phyloP scores from a whole-genome alignment of 2,888 invertebrate genomes.

The Cephus rjabovi region DNA sequence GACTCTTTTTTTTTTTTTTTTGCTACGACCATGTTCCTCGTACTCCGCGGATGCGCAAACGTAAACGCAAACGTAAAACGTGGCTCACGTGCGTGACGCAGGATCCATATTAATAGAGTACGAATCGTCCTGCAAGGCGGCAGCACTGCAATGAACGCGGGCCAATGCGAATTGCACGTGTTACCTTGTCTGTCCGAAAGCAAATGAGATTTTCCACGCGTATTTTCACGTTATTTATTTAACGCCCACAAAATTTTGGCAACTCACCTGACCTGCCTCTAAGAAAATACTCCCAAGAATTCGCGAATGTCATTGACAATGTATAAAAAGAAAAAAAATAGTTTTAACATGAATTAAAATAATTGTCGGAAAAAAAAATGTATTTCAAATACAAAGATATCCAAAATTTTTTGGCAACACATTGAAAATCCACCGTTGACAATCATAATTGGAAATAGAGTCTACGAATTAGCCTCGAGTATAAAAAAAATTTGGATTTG shows the following conservation, averaged over 20 bases:
- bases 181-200: background rate
- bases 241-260: background rate
- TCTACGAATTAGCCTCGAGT: too few relatives aligned
- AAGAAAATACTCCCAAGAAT: background rate
- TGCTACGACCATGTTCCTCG: conserved; percentile 29
- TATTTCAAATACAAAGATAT: too few relatives aligned
- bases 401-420: too few relatives aligned
- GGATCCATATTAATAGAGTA: conserved; percentile 44
- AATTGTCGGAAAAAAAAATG: too few relatives aligned
- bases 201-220: background rate
- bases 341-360: too few relatives aligned
- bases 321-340: background rate
- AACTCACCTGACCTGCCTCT: background rate
- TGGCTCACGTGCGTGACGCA: conserved; percentile 44
- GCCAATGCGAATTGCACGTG: background rate
- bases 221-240: background rate
- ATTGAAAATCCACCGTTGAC: too few relatives aligned
- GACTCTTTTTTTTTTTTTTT: conserved; percentile 10
- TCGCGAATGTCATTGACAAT: background rate
- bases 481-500: too few relatives aligned
- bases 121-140: conserved; percentile 13
- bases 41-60: conserved; percentile 37
- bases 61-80: conserved; percentile 41
- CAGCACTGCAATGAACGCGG: background rate
- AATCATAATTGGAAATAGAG: too few relatives aligned